Base-by-base conservation (phyloP, 2,888 invertebrate species). In the Watsonalla cultraria region DNA sequence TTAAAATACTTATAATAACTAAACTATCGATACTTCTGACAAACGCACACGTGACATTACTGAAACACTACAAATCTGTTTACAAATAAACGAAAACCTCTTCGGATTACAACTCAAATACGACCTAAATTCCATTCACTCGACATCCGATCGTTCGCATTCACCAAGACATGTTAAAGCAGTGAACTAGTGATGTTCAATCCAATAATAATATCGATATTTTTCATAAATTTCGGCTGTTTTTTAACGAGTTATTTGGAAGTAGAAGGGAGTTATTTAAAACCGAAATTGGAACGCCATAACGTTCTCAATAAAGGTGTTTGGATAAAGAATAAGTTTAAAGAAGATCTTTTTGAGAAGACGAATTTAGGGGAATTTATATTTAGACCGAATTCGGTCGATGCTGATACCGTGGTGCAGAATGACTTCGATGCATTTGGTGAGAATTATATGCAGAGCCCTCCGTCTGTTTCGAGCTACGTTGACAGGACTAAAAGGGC, bases 261-360 rank as follows among this genome's bases (percentile, higher is more conserved):
- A 7, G 66, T 65, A 0, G 76, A 79, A 53, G 15, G 61, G 0
- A 76, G 75, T 46, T 76, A 60, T 50, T 56, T 65, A 0, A 82
- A 72, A 13, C 76, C 80, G 0, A 78, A 68, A 45, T 53, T 78
- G 11, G 85, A 88, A 11, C 64, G 78, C n/a, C 85, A 80, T 52
- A 89, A 82, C 46, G 65, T 84, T 0, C 61, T 89, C 0, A 89
- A 86, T 48, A 87, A 85, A 62, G 82, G 85, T 0, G 61, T 86
- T 0, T 89, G 88, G 89, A 56, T 79, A 0, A 67, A 71, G 0
- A 72, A 64, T 54, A 70, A 69, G 2, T 47, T 55, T 0, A 60
- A 63, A 0, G 65, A 72, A 0, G 70, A 67, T 14, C 11, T 65
- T 0, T 60, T 57, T 0, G 74, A 72, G 0, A 77, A 69, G 9